Percentiles rank a stretch among this genome's conserved stretches.
Evolutionary conservation across 2,888 invertebrate genomes (phyloP).

Genomic region (Baronia brevicornis): DNA sequence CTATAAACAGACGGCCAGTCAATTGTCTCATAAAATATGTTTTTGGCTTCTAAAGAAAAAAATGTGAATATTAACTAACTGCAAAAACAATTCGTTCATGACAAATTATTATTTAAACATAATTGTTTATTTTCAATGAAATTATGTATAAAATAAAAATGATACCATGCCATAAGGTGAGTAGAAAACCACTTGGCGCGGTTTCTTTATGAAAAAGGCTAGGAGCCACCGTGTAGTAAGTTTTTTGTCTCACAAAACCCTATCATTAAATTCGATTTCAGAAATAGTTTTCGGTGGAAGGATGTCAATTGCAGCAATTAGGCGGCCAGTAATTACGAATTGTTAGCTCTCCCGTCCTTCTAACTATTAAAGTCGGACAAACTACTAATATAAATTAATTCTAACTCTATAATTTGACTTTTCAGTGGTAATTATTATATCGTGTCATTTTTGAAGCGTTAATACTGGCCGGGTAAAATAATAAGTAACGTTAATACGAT

Average conservation of each 20-base stretch:
- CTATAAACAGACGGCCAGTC: no score
- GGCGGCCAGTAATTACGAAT: conserved; percentile 53
- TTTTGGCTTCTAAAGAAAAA: no score
- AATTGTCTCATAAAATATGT: no score
- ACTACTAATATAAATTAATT: conserved; percentile 52
- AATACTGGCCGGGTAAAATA: not conserved
- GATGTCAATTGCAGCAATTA: conserved; percentile 62
- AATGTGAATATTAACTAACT: no score
- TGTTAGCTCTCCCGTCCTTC: conserved; percentile 50
- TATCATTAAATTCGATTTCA: conserved; percentile 57
- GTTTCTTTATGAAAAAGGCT: no score
- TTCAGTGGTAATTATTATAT: conserved; percentile 26
- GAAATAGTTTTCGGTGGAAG: conserved; percentile 42
- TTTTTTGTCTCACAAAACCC: conserved; percentile 29
- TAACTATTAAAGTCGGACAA: conserved; percentile 30
- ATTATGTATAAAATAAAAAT: no score
- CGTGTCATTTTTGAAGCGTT: conserved; percentile 9
- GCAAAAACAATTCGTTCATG: no score
- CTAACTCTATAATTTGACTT: conserved; percentile 39
- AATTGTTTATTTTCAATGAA: no score
- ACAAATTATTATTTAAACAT: no score
- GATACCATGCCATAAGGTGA: no score
- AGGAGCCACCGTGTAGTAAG: conserved; percentile 8
- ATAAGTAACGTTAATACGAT: not conserved
- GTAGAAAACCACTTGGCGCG: no score